Conservation (phyloP, 1,140 invertebrate species). For the Drosophila simulans region DNA sequence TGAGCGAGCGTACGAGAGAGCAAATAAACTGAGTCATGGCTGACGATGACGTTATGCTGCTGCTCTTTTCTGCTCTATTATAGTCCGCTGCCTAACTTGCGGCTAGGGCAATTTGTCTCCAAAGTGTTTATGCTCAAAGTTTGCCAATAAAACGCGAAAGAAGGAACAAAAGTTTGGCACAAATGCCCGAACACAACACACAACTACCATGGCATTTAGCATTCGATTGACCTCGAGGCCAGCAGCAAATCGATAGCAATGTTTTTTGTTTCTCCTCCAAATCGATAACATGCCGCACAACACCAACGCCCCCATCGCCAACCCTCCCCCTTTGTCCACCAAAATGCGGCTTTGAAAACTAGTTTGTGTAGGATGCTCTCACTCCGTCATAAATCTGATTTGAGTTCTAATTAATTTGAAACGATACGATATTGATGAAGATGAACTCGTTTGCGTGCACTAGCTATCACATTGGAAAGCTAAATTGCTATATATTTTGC, state of each 20-base stretch:
- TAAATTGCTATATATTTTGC: background rate
- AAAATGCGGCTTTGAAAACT: slow-evolving; percentile 10
- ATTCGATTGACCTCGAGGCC: slow-evolving; percentile 60
- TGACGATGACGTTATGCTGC: slow-evolving; percentile 62
- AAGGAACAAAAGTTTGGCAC: slow-evolving; percentile 37
- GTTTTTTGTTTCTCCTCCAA: slow-evolving; percentile 26
- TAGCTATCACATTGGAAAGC: background rate
- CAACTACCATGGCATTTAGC: slow-evolving; percentile 41
- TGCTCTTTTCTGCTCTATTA: slow-evolving; percentile 34
- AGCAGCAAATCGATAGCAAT: slow-evolving; percentile 54
- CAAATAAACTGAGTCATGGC: slow-evolving; percentile 59
- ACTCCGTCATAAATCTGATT: background rate
- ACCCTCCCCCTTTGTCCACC: too few relatives aligned
- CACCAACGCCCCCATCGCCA: background rate
- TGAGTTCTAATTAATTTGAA: background rate
- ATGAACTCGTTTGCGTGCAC: background rate
- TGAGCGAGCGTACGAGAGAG: slow-evolving; percentile 22
- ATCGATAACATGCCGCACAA: slow-evolving; percentile 44
- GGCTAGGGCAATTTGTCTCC: slow-evolving; percentile 55
- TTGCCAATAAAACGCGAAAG: slow-evolving; percentile 49
- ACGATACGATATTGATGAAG: background rate
- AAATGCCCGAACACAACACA: slow-evolving; percentile 37
- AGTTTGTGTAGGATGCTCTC: slow-evolving; percentile 1
- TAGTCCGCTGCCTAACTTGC: slow-evolving; percentile 37
- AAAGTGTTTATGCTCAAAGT: slow-evolving; percentile 63